Conservation (phyloP, 2,888 invertebrate genomes). For the Pimpla rufipes region DNA sequence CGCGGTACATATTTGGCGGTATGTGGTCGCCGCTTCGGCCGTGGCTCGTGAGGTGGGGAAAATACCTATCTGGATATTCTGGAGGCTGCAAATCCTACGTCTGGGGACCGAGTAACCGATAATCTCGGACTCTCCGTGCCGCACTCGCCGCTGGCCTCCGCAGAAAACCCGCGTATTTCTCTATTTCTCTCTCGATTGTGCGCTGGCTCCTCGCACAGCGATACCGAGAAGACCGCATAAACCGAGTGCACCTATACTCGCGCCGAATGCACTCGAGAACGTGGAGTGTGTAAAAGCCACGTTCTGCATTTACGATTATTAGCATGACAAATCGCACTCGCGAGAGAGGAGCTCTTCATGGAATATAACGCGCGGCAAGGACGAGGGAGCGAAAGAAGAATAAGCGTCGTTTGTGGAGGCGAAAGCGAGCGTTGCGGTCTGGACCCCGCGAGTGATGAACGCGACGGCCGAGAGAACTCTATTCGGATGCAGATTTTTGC, state of each 20-base stretch:
- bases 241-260: background rate
- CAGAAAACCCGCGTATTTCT: constrained; percentile 38
- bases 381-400: constrained; percentile 23
- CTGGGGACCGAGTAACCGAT: constrained; percentile 59
- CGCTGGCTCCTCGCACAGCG: too few species aligned
- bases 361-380: background rate
- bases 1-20: constrained; percentile 67
- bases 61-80: constrained; percentile 61
- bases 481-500: constrained; percentile 49
- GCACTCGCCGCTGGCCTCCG: constrained; percentile 23
- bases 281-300: constrained; percentile 9
- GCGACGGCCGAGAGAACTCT: constrained; percentile 42
- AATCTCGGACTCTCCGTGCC: constrained; percentile 44
- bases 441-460: constrained; percentile 42
- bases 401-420: constrained; percentile 49
- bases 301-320: constrained; percentile 57
- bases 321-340: constrained; percentile 63
- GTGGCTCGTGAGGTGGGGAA: constrained; percentile 26
- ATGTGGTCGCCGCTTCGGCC: constrained; percentile 25
- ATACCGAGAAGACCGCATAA: constrained; percentile 21
- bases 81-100: constrained; percentile 59
- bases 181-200: constrained; percentile 15
- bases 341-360: constrained; percentile 35
- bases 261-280: constrained; percentile 28
- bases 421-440: constrained; percentile 27